Base-by-base conservation (phyloP, 2,797 vertebrate genomes). In the Gallinago nigripennis region DNA sequence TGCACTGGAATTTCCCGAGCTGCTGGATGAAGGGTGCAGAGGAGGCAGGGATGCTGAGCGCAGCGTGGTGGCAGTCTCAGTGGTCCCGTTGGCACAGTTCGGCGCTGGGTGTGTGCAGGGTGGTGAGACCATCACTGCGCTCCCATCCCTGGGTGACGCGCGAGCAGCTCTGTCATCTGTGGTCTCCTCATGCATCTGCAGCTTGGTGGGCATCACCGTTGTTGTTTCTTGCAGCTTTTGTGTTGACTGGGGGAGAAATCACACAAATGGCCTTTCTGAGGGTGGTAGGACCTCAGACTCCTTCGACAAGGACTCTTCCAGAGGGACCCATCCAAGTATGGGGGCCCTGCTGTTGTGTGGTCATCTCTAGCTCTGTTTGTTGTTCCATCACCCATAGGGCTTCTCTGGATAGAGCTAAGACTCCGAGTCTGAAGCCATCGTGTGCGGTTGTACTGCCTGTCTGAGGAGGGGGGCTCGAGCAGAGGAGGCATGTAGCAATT, bases 101-200 rank as follows among this genome's bases (percentile, higher is more conserved):
- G 41, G 48, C 39, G 41, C 30, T n/a, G 19, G 8, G 2, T 3
- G 4, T 28, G 28, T 9, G 11, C 20, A 54, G 56, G 2, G 3
- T 16, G 24, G 11, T 12, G 66, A 30, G 15, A 1, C 51, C 21
- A 15, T 15, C 11, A 10, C 12, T 8, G 54, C 12, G 0, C 23
- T 53, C 54, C 11, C 19, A 7, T 18, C 63, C 53, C 85, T 5
- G 31, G 7, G 20, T 11, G 48, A 33, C 30, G 5, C 1, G 20
- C 4, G 5, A 33, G 41, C 33, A 48, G 37, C 28, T 66, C 11
- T 46, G 27, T 41, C 31, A 18, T 33, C 30, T 18, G 16, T 5
- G 20, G 20, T 45, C 39, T 39, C 20, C 28, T 60, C 37, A 7
- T 12, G 69, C 37, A 13, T 18, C 69, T 37, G 53, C 60, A 53